Base-by-base conservation (phyloP, 2,888 invertebrate species). In the Epinotia nisella region DNA sequence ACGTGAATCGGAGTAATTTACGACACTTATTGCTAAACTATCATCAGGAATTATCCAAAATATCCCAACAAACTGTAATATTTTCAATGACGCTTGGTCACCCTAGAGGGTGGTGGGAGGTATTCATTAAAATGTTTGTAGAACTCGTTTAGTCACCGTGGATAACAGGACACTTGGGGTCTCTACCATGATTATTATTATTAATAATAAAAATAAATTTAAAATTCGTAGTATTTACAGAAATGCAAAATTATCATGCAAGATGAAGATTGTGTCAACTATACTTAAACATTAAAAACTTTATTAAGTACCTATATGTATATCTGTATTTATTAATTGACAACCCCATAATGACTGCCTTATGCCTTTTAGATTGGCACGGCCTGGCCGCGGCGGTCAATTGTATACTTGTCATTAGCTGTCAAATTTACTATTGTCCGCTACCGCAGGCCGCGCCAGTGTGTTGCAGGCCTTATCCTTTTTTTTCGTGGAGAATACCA, bases 81-180 rank as follows among this genome's bases (percentile, higher is more conserved):
- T 41, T 19, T 59, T 10, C n/a, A 7, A 29, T 51, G 5, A 49
- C n/a, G 51, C 17, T 7, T 64, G 35, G 64, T 53, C 19, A 53
- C 64, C 51, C 64, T 41, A 39, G 15, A 45, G 70, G 70, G 56
- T 39, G 66, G 55, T 49, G 67, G 45, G 62, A 49, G 51, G 51
- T 51, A 19, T 64, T 64, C 51, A 64, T 64, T 64, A 64, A 62
- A 64, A 64, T 64, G 64, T 64, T 64, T 64, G 51, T 53, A 17
- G 64, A 64, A 64, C 64, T 53, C 51, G 51, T 64, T 64, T 64
- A 62, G 41, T 45, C 10, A 45, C 21, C 61, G 24, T 35, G 15
- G 64, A 53, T 29, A 64, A 53, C 64, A 53, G 51, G 49, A 64
- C 51, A 35, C 64, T 64, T 51, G 66, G 49, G 21, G 39, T 35